A percentile compares a stretch with the other conserved stretches of the same genome.
These are phyloP conservation scores for Oenanthe melanoleuca DNA, from an alignment of 2,113 vertebrate genomes.

Conservation along the genomic window DNA sequence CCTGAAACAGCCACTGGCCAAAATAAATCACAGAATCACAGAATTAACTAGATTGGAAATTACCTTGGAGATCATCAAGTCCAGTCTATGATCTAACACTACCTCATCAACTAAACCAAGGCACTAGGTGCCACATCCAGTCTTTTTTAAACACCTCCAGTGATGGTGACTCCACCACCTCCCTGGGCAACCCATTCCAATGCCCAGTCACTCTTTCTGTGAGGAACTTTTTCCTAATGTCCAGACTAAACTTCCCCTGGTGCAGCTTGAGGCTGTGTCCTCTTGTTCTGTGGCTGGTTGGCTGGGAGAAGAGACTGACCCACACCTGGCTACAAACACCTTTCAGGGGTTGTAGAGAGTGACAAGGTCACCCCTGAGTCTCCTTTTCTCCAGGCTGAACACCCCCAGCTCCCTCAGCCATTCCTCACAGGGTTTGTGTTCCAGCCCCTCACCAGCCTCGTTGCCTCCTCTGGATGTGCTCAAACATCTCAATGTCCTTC, in stretches of 20 bases:
- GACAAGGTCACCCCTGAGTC: too few relatives aligned
- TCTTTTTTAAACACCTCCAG: neutral
- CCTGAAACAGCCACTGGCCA: neutral
- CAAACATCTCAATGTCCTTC: accelerated
- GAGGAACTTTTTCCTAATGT: neutral
- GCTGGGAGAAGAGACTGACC: neutral
- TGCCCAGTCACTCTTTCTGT: neutral
- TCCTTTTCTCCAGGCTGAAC: neutral
- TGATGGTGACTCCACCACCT: accelerated
- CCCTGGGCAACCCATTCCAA: neutral
- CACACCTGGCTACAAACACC: accelerated
- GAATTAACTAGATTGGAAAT: neutral
- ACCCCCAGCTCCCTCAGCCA: accelerated
- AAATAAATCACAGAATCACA: neutral
- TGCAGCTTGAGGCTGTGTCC: neutral
- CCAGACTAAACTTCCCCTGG: too few relatives aligned
- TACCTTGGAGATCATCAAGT: neutral
- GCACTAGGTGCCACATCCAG: accelerated
- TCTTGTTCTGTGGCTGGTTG: accelerated
- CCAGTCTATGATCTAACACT: neutral
- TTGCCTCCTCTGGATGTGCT: accelerated
- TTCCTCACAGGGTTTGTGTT: neutral
- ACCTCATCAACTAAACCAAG: neutral
- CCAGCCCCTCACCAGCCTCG: neutral
- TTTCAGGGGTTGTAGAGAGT: neutral